Conservation (phyloP, 2,888 invertebrate genomes). For the Sesia apiformis region DNA sequence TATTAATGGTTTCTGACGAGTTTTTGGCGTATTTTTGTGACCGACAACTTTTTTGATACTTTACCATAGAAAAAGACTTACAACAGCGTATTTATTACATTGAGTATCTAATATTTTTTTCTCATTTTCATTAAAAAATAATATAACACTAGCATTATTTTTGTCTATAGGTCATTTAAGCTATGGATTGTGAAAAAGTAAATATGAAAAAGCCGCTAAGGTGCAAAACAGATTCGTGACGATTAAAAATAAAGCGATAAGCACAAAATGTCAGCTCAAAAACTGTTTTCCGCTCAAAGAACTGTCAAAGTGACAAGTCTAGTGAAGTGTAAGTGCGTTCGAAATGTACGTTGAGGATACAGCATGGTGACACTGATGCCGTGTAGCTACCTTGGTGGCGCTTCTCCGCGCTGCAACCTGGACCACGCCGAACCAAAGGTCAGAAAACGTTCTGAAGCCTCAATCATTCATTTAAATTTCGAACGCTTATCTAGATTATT, state of each 20-base stretch:
- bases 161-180: conserved; percentile 7
- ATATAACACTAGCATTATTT: too few relatives aligned
- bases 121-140: too few relatives aligned
- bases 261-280: conserved; percentile 49
- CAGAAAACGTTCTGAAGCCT: conserved; percentile 19
- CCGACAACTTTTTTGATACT: too few relatives aligned
- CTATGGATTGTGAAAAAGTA: conserved; percentile 34
- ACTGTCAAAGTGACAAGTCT: conserved; percentile 58
- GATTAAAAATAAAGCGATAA: conserved; percentile 38
- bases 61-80: too few relatives aligned
- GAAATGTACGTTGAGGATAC: conserved; percentile 32
- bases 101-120: too few relatives aligned
- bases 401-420: conserved; percentile 69
- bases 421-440: conserved; percentile 69
- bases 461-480: too few relatives aligned
- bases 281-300: conserved; percentile 48
- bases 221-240: conserved; percentile 23
- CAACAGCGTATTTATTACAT: too few relatives aligned
- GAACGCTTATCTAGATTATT: too few relatives aligned
- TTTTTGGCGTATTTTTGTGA: conserved; percentile 17
- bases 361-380: conserved; percentile 80
- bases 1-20: conserved; percentile 48
- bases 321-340: conserved; percentile 41
- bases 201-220: conserved; percentile 19
- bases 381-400: conserved; percentile 77